These are phyloP conservation scores for Actias luna DNA, from an alignment of 2,888 invertebrate species.

Conservation along the genomic window DNA sequence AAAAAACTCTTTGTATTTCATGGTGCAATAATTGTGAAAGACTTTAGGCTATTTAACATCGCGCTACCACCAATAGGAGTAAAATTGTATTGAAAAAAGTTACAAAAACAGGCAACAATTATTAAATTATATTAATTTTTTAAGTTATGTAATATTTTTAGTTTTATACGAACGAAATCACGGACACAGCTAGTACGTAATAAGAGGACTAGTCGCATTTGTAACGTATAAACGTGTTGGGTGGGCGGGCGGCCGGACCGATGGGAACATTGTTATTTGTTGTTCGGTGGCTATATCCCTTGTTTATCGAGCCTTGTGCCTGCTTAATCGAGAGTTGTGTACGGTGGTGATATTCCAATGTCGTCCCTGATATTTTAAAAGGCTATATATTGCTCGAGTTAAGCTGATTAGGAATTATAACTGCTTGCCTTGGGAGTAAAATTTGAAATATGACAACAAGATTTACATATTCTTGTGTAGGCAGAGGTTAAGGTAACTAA, in stretches of 20 bases:
- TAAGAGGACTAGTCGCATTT: neutral
- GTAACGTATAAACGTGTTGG: neutral
- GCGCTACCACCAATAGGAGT: too few species aligned
- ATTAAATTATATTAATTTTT: too few species aligned
- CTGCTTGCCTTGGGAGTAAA: neutral
- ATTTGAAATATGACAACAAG: neutral
- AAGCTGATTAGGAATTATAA: neutral
- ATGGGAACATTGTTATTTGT: slow-evolving; percentile 9
- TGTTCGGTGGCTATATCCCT: slow-evolving; percentile 14
- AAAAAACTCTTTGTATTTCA: too few species aligned
- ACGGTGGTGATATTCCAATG: neutral
- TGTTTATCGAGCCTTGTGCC: neutral
- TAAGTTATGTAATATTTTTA: too few species aligned
- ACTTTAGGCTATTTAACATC: too few species aligned
- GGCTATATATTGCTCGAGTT: neutral
- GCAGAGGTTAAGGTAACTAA: neutral
- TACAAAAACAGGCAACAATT: too few species aligned
- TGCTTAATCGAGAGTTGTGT: slow-evolving; percentile 5
- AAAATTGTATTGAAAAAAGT: too few species aligned
- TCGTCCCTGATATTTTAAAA: neutral
- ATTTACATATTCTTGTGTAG: neutral
- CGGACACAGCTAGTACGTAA: too few species aligned
- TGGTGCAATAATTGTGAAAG: too few species aligned
- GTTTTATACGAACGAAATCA: too few species aligned
- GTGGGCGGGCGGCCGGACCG: slow-evolving; percentile 8